These are phyloP conservation scores for Meandrina meandrites DNA, from an alignment of 92 coral and sea anemone genomes.

Conservation along the genomic window DNA sequence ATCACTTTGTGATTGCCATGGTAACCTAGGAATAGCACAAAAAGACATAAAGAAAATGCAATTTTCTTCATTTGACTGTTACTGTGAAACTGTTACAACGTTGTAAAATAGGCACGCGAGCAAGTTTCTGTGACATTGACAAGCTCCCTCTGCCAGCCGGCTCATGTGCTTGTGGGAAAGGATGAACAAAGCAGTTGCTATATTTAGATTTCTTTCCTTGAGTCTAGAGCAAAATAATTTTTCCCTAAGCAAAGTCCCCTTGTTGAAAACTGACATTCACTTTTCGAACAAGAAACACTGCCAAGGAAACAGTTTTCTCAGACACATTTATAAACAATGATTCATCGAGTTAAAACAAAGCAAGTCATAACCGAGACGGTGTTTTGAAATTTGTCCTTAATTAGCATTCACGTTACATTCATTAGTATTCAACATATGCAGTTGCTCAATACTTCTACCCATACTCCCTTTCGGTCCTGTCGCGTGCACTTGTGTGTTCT, in stretches of 20 bases:
- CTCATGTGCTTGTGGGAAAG: not conserved
- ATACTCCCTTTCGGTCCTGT: too few species aligned
- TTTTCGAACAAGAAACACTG: not conserved
- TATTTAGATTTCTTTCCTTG: not conserved
- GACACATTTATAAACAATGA: too few species aligned
- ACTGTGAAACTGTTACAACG: too few species aligned
- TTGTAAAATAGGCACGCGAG: too few species aligned
- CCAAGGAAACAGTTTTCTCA: not conserved
- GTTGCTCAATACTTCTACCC: too few species aligned
- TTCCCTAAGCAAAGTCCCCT: not conserved
- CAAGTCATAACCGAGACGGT: too few species aligned
- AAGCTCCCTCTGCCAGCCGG: not conserved
- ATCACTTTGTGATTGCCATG: constrained; percentile 95
- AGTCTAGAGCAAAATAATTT: not conserved
- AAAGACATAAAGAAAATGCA: not conserved
- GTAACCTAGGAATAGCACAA: constrained; percentile 77
- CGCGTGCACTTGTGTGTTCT: too few species aligned
- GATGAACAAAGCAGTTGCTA: not conserved
- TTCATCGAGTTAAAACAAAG: too few species aligned
- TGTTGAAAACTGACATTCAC: not conserved
- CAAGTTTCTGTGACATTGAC: not conserved
- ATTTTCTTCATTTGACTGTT: not conserved
- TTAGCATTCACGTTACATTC: too few species aligned
- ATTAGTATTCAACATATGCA: too few species aligned
- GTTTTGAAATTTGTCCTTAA: too few species aligned